Conservation (phyloP, 2,113 vertebrate species). For the Emydocephalus ijimae region DNA sequence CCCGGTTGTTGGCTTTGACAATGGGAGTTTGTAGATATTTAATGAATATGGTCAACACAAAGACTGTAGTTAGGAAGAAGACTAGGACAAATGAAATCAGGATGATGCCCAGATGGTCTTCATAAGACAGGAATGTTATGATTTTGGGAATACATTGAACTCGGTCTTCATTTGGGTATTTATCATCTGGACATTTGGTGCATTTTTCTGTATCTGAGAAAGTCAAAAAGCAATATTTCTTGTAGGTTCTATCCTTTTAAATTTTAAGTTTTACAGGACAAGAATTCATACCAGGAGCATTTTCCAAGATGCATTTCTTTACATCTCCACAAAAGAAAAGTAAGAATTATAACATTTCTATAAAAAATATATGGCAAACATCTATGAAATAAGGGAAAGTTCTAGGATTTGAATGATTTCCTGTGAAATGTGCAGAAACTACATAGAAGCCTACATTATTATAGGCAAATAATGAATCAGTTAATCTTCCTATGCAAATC, state of each 20-base stretch:
- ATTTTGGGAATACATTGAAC: neutral
- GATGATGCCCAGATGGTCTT: neutral
- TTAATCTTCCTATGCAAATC: too few relatives aligned
- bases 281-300: neutral
- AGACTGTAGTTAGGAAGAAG: neutral
- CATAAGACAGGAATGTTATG: neutral
- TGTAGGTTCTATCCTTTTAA: neutral
- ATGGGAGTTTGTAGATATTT: neutral
- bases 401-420: too few relatives aligned
- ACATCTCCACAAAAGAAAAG: too few relatives aligned
- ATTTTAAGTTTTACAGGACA: neutral
- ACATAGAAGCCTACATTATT: too few relatives aligned
- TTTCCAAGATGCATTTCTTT: neutral
- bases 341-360: too few relatives aligned
- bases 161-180: neutral
- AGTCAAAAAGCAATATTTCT: neutral
- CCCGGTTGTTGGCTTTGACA: neutral
- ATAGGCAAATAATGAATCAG: too few relatives aligned
- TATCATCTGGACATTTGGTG: neutral
- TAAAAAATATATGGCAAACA: too few relatives aligned
- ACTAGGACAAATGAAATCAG: neutral
- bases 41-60: neutral
- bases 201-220: neutral
- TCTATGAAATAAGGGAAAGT: too few relatives aligned
- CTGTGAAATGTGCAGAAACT: too few relatives aligned